A percentile compares a stretch with the other conserved stretches of the same genome.
phyloP scores from a whole-genome alignment of 2,888 invertebrate genomes.

The Maniola hyperantus region DNA sequence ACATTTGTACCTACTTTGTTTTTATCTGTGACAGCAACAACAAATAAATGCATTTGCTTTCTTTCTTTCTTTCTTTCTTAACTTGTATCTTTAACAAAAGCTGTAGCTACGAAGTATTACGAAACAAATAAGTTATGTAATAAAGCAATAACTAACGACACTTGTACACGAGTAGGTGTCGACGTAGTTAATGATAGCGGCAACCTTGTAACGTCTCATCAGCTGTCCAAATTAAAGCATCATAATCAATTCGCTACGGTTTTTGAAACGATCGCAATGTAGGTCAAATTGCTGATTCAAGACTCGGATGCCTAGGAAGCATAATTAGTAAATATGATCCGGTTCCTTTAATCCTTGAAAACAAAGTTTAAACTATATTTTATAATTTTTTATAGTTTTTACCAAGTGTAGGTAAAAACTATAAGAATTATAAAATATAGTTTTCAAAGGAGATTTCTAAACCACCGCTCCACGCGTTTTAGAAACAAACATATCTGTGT shows the following conservation, averaged over 20 bases:
- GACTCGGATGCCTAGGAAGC: conserved; percentile 3
- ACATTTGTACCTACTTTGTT: too few relatives aligned
- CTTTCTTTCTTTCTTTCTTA: too few relatives aligned
- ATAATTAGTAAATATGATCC: neutral
- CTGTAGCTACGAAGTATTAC: neutral
- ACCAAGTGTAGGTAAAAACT: too few relatives aligned
- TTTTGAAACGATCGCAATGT: conserved; percentile 48
- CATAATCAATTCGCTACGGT: conserved; percentile 49
- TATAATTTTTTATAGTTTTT: too few relatives aligned
- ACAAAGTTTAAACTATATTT: too few relatives aligned
- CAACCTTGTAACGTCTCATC: conserved; percentile 29
- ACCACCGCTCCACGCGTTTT: too few relatives aligned
- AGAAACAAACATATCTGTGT: too few relatives aligned
- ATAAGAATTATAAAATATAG: too few relatives aligned
- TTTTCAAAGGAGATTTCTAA: too few relatives aligned
- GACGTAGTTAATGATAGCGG: conserved; percentile 10
- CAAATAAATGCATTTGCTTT: too few relatives aligned
- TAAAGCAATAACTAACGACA: conserved; percentile 6
- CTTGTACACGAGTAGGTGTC: conserved; percentile 15
- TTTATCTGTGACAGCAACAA: too few relatives aligned
- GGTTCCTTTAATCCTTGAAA: neutral
- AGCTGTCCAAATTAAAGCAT: conserved; percentile 39
- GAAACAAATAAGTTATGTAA: conserved; percentile 14
- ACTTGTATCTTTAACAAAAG: too few relatives aligned
- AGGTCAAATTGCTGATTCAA: conserved; percentile 30